Percentiles rank a stretch among this genome's conserved stretches.
Conservation (phyloP, 2,113 vertebrate genomes). For the Phalacrocorax pelagicus region DNA sequence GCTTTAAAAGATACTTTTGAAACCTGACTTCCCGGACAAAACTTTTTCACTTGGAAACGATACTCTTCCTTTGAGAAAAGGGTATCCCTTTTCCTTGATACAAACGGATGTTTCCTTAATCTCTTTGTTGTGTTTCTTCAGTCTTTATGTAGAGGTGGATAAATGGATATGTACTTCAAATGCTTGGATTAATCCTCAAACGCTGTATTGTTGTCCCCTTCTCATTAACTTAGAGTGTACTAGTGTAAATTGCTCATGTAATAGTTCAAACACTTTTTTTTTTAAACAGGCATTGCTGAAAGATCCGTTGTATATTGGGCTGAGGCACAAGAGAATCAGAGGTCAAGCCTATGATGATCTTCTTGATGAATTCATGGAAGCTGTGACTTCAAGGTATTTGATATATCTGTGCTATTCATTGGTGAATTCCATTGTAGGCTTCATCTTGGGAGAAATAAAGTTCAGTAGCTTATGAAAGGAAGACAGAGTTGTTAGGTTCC, state of each 20-base stretch:
- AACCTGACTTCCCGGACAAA: not conserved
- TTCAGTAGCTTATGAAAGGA: not conserved
- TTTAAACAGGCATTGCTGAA: slow-evolving; percentile 83
- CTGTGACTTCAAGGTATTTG: slow-evolving; percentile 89
- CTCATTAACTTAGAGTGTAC: not conserved
- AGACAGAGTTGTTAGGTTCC: not conserved
- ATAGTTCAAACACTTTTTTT: not conserved
- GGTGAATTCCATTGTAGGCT: not conserved
- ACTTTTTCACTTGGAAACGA: not conserved
- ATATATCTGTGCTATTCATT: not conserved
- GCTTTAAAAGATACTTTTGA: not conserved
- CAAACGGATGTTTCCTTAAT: slow-evolving; percentile 11
- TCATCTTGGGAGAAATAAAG: not conserved
- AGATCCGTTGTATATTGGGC: slow-evolving; percentile 94
- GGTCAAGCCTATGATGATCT: slow-evolving; percentile 90
- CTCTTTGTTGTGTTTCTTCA: slow-evolving; percentile 7
- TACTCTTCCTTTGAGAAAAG: not conserved
- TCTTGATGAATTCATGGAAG: slow-evolving; percentile 97
- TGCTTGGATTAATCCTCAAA: slow-evolving; percentile 30
- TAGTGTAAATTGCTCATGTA: not conserved
- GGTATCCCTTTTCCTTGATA: not conserved
- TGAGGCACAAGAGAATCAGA: slow-evolving; percentile 90
- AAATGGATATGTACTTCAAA: not conserved
- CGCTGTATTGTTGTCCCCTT: not conserved
- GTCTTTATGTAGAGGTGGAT: not conserved